Evolutionary conservation across 2,888 invertebrate species (phyloP).

Genomic region (Malachius bipustulatus): DNA sequence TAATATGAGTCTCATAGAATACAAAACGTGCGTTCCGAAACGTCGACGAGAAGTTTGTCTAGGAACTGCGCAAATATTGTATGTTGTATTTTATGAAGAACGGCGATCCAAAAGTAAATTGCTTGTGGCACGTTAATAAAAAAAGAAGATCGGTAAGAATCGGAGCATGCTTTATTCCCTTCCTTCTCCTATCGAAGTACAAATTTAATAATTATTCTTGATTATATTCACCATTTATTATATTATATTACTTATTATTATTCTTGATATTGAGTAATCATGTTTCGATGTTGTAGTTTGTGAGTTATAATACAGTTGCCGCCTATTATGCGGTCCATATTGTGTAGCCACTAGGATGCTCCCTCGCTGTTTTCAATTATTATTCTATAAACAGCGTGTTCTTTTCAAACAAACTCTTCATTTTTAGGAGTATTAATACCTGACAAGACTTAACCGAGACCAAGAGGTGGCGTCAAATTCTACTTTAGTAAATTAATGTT

Average conservation of each 20-base stretch:
- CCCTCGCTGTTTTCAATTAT: slow-evolving; percentile 38
- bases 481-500: too few relatives aligned
- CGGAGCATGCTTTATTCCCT: slow-evolving; percentile 8
- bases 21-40: background rate
- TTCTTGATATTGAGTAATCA: slow-evolving; percentile 28
- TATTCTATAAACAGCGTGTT: too few relatives aligned
- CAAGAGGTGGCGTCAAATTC: too few relatives aligned
- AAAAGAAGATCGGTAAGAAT: background rate
- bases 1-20: background rate
- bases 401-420: too few relatives aligned
- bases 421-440: too few relatives aligned
- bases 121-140: too few relatives aligned
- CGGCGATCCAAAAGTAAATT: too few relatives aligned
- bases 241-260: slow-evolving; percentile 25
- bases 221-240: slow-evolving; percentile 16
- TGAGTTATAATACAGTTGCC: slow-evolving; percentile 22
- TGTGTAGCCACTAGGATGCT: slow-evolving; percentile 31
- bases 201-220: slow-evolving; percentile 29
- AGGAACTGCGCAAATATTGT: too few relatives aligned
- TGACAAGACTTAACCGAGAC: too few relatives aligned
- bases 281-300: slow-evolving; percentile 35
- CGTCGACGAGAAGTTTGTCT: too few relatives aligned
- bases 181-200: slow-evolving; percentile 36
- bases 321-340: slow-evolving; percentile 21
- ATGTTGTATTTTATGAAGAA: too few relatives aligned